These are phyloP conservation scores for Daktulosphaira vitifoliae DNA, from an alignment of 1,140 invertebrate species.

Conservation along the genomic window DNA sequence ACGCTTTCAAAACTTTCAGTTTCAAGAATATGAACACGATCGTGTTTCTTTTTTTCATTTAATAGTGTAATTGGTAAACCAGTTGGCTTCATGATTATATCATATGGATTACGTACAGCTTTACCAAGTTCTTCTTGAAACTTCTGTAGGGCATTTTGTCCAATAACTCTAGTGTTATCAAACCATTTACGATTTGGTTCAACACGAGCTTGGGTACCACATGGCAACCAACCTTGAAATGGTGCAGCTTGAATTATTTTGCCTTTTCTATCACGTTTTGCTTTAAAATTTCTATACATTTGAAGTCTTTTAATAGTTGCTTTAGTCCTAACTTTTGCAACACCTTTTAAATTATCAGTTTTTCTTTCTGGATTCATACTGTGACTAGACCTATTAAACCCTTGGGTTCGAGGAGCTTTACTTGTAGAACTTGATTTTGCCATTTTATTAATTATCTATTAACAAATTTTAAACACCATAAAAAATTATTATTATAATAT, in stretches of 20 bases:
- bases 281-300: conserved; percentile 96
- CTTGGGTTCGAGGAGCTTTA: conserved; percentile 63
- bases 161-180: conserved; percentile 83
- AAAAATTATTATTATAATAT: too few relatives aligned
- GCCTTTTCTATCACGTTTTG: conserved; percentile 81
- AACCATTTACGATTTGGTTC: conserved; percentile 99
- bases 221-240: conserved; percentile 80
- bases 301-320: conserved; percentile 90
- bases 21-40: conserved; percentile 87
- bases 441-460: too few relatives aligned
- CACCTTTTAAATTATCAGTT: conserved; percentile 68
- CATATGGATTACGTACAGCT: conserved; percentile 91
- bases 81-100: conserved; percentile 94
- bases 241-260: conserved; percentile 84
- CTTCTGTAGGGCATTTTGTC: conserved; percentile 88
- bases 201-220: conserved; percentile 84
- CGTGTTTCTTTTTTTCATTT: conserved; percentile 85
- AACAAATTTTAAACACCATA: too few relatives aligned
- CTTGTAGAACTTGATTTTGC: conserved; percentile 57
- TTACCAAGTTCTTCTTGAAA: conserved; percentile 94
- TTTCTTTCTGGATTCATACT: conserved; percentile 82
- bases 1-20: conserved; percentile 89
- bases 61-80: conserved; percentile 88
- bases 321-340: conserved; percentile 75
- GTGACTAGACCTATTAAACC: conserved; percentile 63